These are phyloP conservation scores for Geodia barretti DNA, from an alignment of 37 sponge, comb jelly and placozoan genomes.

Conservation along the genomic window DNA sequence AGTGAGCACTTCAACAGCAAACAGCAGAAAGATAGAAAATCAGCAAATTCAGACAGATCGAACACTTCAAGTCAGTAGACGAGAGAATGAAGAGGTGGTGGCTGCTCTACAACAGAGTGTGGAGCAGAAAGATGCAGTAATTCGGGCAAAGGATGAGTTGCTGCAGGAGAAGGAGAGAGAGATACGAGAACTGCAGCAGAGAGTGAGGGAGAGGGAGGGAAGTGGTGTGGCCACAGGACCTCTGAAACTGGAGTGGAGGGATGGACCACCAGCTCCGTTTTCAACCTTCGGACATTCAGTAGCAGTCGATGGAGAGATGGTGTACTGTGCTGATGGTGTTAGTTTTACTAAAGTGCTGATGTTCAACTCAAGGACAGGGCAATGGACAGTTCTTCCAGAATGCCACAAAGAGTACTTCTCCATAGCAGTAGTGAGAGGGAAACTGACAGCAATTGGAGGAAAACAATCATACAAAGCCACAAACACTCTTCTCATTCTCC, in stretches of 20 bases:
- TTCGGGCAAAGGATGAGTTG: too few relatives aligned
- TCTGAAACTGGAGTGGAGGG: background rate
- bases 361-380: background rate
- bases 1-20: too few relatives aligned
- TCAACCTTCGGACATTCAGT: background rate
- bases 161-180: too few relatives aligned
- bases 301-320: background rate
- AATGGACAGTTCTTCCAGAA: conserved; percentile 24
- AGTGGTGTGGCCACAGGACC: too few relatives aligned
- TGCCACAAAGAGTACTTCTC: background rate
- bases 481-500: conserved; percentile 11
- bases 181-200: too few relatives aligned
- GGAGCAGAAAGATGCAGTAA: too few relatives aligned
- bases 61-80: too few relatives aligned
- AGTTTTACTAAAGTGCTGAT: background rate
- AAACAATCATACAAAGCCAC: background rate
- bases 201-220: too few relatives aligned
- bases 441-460: conserved; percentile 27
- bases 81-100: too few relatives aligned
- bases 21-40: too few relatives aligned
- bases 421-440: background rate
- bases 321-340: background rate
- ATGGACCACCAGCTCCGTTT: background rate
- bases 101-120: too few relatives aligned
- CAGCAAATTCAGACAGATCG: too few relatives aligned